Conservation (phyloP, 2,888 invertebrate species). For the Rhopalosiphum nymphaeae region DNA sequence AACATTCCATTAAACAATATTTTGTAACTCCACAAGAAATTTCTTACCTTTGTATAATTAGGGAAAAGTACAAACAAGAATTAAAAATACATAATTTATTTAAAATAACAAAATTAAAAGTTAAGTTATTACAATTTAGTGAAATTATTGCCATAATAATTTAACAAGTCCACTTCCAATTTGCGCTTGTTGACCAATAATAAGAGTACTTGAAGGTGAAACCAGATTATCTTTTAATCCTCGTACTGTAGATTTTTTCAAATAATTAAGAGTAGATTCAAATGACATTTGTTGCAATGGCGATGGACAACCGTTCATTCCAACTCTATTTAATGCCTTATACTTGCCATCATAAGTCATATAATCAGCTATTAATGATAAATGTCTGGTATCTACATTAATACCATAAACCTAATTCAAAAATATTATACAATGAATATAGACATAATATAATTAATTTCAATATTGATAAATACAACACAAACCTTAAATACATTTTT, state of each 20-base stretch:
- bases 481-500: constrained; percentile 88
- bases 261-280: constrained; percentile 90
- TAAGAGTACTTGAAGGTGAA: constrained; percentile 89
- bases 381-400: constrained; percentile 92
- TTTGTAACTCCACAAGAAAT: background rate
- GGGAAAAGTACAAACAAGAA: background rate
- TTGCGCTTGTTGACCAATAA: constrained; percentile 86
- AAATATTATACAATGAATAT: constrained; percentile 10
- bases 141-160: constrained; percentile 58
- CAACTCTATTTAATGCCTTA: constrained; percentile 89
- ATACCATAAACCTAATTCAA: constrained; percentile 86
- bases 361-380: constrained; percentile 94
- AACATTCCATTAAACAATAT: too few relatives aligned
- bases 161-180: constrained; percentile 81
- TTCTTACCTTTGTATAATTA: background rate
- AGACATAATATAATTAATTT: background rate
- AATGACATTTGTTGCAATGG: constrained; percentile 98
- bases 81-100: background rate
- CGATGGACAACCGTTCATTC: constrained; percentile 91
- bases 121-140: background rate
- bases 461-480: background rate
- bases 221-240: constrained; percentile 81
- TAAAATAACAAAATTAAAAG: constrained; percentile 6
- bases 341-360: constrained; percentile 96
- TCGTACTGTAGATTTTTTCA: constrained; percentile 79